Evolutionary conservation across 2,888 invertebrate species (phyloP), one percentile per base, ranked within the genome.

Genomic region (Eurois occulta): DNA sequence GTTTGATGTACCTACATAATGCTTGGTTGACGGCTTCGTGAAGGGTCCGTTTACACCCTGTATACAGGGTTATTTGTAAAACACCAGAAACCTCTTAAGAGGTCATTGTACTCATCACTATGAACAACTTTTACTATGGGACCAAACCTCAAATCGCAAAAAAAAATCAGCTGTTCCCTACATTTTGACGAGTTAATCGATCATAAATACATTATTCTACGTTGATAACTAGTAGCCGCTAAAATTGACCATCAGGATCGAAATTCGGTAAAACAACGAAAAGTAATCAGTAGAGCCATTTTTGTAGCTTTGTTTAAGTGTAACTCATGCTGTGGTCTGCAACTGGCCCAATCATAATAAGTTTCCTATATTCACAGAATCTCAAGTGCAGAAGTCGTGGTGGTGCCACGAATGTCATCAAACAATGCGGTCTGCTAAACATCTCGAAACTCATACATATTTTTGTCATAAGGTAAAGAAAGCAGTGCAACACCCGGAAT

Each of bases 391-490:
- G 13, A 87, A 87, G 6, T 87, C 87, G 21, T 94, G 93, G 93
- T 92, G 93, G 92, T 94, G 94, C 79, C 82, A 89, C 46, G 92
- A 93, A 83, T 94, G 94, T 76, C 88, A 90, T 35, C 90, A 90
- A 10, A 83, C 90, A 13, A 75, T 93, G 78, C 76, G 89, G 0
- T 90, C 94, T 1, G 88, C 90, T 0, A 76, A 89, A 24, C 79
- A 90, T 43, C 85, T 94, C 6, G 89, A 91, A 76, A 88, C 88
- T 1, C 95, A 95, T 75, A 82, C 89, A 8, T 90, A 92, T 48
- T 78, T 86, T 16, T 87, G 90, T 72, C 94, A 93, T 73, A 91
- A 90, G 90, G 94, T 94, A 78, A 85, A 38, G 18, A 78, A 85
- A 38, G 18, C 60, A 65, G 18, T 11, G 46, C 48, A 16, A 32